Conservation (phyloP, 2,888 invertebrate genomes). For the Ochropleura leucogaster region DNA sequence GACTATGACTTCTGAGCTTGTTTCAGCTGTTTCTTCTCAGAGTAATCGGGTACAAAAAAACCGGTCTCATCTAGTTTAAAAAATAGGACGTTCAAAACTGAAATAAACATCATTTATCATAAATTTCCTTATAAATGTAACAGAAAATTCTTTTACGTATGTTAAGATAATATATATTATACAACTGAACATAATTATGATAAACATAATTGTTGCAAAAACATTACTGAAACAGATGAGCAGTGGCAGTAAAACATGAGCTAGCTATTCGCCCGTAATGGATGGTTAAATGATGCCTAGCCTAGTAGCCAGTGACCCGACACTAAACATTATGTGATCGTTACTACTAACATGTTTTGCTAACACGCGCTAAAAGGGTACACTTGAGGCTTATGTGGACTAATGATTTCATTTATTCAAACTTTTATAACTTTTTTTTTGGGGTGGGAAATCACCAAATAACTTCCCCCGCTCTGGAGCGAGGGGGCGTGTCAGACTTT, state of each 20-base stretch:
- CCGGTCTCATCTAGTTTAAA: too few species aligned
- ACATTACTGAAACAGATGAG: conserved; percentile 8
- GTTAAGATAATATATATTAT: neutral
- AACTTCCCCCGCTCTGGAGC: too few species aligned
- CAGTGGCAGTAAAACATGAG: conserved; percentile 44
- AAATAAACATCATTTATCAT: too few species aligned
- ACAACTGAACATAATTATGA: neutral
- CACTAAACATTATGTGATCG: conserved; percentile 48
- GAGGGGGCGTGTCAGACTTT: too few species aligned
- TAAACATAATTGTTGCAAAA: neutral
- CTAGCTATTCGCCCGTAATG: conserved; percentile 47
- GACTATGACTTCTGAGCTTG: too few species aligned
- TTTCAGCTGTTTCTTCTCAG: too few species aligned
- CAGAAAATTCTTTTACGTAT: neutral
- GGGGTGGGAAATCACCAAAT: too few species aligned
- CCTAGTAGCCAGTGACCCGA: conserved; percentile 39
- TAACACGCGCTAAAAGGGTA: conserved; percentile 43
- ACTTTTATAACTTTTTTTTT: conserved; percentile 13
- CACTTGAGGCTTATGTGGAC: conserved; percentile 5
- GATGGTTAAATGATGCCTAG: conserved; percentile 49
- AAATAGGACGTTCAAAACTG: too few species aligned
- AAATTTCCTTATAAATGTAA: neutral
- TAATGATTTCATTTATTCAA: conserved; percentile 34
- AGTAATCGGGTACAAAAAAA: too few species aligned
- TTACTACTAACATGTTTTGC: conserved; percentile 50